Evolutionary conservation across 2,113 vertebrate genomes (phyloP).

Genomic region (Callorhinus ursinus): DNA sequence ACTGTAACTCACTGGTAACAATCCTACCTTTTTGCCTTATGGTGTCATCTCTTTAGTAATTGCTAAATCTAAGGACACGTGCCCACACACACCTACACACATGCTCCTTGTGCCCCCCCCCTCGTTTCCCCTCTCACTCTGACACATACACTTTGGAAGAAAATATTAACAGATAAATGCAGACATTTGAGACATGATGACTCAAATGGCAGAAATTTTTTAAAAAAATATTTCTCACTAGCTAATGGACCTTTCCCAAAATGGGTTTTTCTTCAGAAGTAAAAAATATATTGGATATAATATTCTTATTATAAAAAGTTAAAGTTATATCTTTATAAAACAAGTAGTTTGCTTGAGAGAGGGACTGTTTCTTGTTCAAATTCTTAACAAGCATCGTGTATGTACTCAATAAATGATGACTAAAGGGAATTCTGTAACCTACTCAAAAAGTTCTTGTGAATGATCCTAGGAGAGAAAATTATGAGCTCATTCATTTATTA

Average conservation of each 20-base stretch:
- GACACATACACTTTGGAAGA: neutral
- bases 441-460: neutral
- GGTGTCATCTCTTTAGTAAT: conserved; percentile 37
- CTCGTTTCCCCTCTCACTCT: neutral
- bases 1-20: conserved; percentile 62
- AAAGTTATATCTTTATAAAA: conserved; percentile 45
- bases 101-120: fast-evolving
- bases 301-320: conserved; percentile 53
- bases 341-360: conserved; percentile 34
- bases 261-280: conserved; percentile 4
- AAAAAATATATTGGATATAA: conserved; percentile 6
- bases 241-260: conserved; percentile 29
- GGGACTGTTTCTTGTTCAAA: conserved; percentile 42
- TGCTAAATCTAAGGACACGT: conserved; percentile 3
- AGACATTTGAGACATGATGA: neutral
- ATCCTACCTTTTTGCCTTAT: conserved; percentile 57
- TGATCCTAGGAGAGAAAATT: conserved; percentile 36
- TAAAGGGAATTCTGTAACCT: conserved; percentile 54
- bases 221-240: neutral
- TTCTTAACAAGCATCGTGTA: conserved; percentile 30
- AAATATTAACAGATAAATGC: conserved; percentile 38
- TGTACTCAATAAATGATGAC: conserved; percentile 37
- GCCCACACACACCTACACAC: neutral
- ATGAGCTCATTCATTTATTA: conserved; percentile 6
- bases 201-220: neutral